Base-by-base conservation (phyloP, 2,888 invertebrate species). In the Hyposoter didymator region DNA sequence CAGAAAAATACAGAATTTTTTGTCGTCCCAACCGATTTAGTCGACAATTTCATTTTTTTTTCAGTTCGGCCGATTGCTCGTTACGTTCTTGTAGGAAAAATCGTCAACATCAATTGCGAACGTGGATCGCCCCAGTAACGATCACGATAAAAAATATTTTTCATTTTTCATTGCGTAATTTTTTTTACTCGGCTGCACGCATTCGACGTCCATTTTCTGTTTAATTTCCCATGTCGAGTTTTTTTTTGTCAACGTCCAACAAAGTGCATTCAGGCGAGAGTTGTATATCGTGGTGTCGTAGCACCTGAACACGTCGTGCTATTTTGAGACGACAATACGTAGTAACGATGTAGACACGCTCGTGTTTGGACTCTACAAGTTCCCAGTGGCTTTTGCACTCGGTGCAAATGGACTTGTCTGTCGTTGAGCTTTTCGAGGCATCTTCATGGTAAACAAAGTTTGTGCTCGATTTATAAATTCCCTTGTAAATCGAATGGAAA, bases 271-370 rank as follows among this genome's bases (percentile, higher is more conserved):
- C 75, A 55, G 19, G 17, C 19, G 52, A 49, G 35, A 35, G 69
- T 47, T 47, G 4, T 47, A n/a, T 49, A 62, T 64, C 75, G 49
- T 19, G 32, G 67, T 72, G 52, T 70, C 69, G 52, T 62, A 22
- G 52, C 39, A 75, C 75, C 80, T 47, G 39, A 62, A 80, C 43
- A 74, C 17, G 69, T 66, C 12, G 39, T 32, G 78, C 64, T 85
- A 85, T 82, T 82, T 78, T 85, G 19, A 45, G 76, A 78, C 74
- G 45, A 45, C 64, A 78, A 84, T 49, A 74, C 55, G 39, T 45
- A 62, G 52, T 43, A 22, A 70, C 28, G 74, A 73, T 55, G 72
- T n/a, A 43, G 55, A 69, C 43, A 32, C 59, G 28, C 22, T 45
- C 59, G 59, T 59, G 22, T 28, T 74, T 7, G 43, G 52, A 72